Evolutionary conservation across 2,888 invertebrate species (phyloP).

Genomic region (Aporophyla lueneburgensis): DNA sequence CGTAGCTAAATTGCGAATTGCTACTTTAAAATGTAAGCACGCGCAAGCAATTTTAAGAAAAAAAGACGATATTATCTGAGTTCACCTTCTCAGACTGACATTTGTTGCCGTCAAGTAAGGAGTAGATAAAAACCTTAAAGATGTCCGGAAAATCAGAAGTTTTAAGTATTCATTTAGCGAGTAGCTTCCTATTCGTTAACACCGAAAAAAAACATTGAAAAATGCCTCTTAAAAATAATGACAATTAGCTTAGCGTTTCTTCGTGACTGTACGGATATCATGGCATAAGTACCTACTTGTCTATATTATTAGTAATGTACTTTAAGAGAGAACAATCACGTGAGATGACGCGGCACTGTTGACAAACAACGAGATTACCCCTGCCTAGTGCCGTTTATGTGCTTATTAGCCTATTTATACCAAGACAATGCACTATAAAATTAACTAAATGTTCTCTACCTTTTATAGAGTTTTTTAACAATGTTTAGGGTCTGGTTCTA

Average conservation of each 20-base stretch:
- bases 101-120: not conserved
- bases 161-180: not conserved
- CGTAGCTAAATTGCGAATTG: not conserved
- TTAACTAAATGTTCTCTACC: conserved; percentile 45
- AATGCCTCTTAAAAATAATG: not conserved
- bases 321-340: conserved; percentile 72
- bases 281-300: conserved; percentile 3
- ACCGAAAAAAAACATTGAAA: no score
- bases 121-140: conserved; percentile 4
- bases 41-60: not conserved
- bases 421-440: conserved; percentile 63
- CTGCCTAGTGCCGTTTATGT: conserved; percentile 45
- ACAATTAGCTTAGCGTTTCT: conserved; percentile 14
- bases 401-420: conserved; percentile 64
- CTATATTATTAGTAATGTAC: conserved; percentile 41
- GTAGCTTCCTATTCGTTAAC: no score
- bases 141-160: no score
- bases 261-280: conserved; percentile 8
- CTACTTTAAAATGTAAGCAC: conserved; percentile 8
- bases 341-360: conserved; percentile 80
- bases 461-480: conserved; percentile 43
- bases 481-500: conserved; percentile 50
- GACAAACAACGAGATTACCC: conserved; percentile 80
- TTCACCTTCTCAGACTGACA: not conserved
- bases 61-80: not conserved